Evolutionary conservation across 2,888 invertebrate genomes (phyloP), one percentile per base, ranked within the genome.

Genomic region (Brachylomia viminalis): DNA sequence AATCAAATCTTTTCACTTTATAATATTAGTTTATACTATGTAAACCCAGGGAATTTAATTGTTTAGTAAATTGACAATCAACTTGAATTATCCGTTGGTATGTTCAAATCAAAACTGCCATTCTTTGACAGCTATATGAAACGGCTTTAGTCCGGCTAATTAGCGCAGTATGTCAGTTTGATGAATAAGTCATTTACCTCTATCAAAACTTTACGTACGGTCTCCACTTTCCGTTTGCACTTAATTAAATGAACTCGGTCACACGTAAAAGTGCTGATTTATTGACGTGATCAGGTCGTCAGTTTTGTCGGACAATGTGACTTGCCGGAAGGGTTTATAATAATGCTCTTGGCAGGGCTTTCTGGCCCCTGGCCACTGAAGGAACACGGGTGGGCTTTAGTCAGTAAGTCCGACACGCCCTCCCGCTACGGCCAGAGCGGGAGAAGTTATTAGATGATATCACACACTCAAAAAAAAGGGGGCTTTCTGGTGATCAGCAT

Each of bases 221-320:
- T 33, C 10, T 17, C 5, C 42, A 38, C n/a, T 47, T 27, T 30
- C 7, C 20, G 23, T 33, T 49, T 56, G 30, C 4, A 27, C 27
- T 52, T 80, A 52, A 79, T 71, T 59, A 38, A 71, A 52, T 59
- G 33, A 77, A 38, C 45, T 52, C 27, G 10, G 59, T 33, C 38
- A 72, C 27, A n/a, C n/a, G 49, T 38, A 4, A 59, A 52, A 52
- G 13, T 59, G 33, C 7, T n/a, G 17, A 7, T 79, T 47, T 7
- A 6, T 27, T 30, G 33, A 20, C 10, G 67, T 27, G 72, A 80
- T 17, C 38, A 54, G 27, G 20, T 17, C 38, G 38, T 38, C 15
- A 20, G 52, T 27, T 45, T 42, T 58, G 33, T 52, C 15, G 13
- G 75, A 30, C 52, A 45, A 45, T 15, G 45, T 38, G 27, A 20